Evolutionary conservation across 2,797 vertebrate genomes (phyloP), one percentile per base, ranked within the genome.

Genomic region (Manis crassicaudata): DNA sequence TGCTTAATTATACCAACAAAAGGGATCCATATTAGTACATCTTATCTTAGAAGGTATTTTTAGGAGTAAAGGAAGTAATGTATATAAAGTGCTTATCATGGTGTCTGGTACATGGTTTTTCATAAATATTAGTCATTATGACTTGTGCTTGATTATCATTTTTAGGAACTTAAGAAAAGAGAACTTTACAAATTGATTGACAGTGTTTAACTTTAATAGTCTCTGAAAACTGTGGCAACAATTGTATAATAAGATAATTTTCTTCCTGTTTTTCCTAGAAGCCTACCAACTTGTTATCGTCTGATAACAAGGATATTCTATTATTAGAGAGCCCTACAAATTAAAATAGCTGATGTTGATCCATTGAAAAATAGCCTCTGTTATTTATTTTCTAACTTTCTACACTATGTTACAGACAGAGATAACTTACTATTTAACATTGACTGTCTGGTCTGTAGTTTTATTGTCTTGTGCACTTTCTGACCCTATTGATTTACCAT

Each of bases 401-500:
- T 73, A 12, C 16, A 60, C 13, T 70, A 7, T 60, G 52, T 73
- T 92, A 46, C 29, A 93, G 83, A 67, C 79, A 83, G 86, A 94
- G 60, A 77, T 80, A 96, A 60, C 70, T 96, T 86, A 95, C 11
- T 83, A 50, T 83, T 94, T 96, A 95, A 58, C 70, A 91, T 79
- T n/a, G 12, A 81, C 91, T 43, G 8, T 81, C 70, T 83, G 11
- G 13, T 96, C 82, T 76, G 56, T 87, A 60, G 81, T 95, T 96
- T 82, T 72, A 84, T 90, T 95, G 52, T 89, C 83, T 79, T 70
- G 6, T 52, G 50, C 1, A 72, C 84, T 95, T 96, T 84, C 58
- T 93, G 89, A 95, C 94, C 84, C 72, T 94, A 80, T 83, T 90
- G 94, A 96, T 95, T 94, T 94, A 58, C 18, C 32, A 92, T 85